These are phyloP conservation scores for Corythaixoides concolor DNA, from an alignment of 2,113 vertebrate genomes.

Conservation along the genomic window DNA sequence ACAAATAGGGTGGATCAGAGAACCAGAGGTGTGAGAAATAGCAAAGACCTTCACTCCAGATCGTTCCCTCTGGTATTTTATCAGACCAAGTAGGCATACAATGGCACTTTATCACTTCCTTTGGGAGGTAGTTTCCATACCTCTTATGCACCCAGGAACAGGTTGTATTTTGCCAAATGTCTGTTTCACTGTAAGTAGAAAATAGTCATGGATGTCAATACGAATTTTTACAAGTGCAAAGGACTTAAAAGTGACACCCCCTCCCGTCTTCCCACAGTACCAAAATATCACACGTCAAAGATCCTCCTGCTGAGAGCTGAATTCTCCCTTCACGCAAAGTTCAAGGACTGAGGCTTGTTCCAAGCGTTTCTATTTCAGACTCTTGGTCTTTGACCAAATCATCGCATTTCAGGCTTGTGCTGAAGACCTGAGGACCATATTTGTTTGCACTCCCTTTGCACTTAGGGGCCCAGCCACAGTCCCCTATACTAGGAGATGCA, in stretches of 20 bases:
- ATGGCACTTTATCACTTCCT: neutral
- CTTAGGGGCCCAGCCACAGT: neutral
- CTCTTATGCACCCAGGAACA: neutral
- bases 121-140: neutral
- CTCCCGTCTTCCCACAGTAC: neutral
- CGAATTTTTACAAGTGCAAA: neutral
- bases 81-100: neutral
- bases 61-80: neutral
- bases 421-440: constrained; percentile 12
- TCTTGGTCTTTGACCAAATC: constrained; percentile 53
- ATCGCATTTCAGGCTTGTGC: neutral
- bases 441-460: neutral
- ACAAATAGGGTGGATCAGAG: neutral
- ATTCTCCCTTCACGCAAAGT: constrained; percentile 5
- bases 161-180: neutral
- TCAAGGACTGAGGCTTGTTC: constrained; percentile 16
- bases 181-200: neutral
- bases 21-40: neutral
- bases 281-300: constrained; percentile 35
- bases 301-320: constrained; percentile 41
- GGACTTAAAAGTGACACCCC: neutral
- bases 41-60: neutral
- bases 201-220: neutral
- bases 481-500: neutral
- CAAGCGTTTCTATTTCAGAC: constrained; percentile 42